These are phyloP conservation scores for Ceratosolen solmsi DNA, from an alignment of 1,140 invertebrate species.

Conservation along the genomic window DNA sequence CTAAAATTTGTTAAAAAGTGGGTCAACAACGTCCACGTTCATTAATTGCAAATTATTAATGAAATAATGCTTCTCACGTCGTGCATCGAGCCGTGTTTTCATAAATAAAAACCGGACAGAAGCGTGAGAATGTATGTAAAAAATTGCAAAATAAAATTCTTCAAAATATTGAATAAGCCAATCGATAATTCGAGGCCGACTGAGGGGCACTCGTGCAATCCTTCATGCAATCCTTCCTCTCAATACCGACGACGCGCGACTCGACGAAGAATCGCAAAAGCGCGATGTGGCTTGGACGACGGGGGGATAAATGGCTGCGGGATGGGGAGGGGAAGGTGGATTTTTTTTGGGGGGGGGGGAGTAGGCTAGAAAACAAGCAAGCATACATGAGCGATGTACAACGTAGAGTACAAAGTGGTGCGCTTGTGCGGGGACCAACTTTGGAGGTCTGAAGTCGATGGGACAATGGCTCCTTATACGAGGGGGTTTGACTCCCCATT, in stretches of 20 bases:
- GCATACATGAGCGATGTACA: not conserved
- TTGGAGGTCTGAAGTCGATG: not conserved
- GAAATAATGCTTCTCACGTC: not conserved
- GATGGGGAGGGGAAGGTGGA: not conserved
- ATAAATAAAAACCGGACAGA: too few species aligned
- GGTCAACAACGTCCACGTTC: not conserved
- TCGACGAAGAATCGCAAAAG: not conserved
- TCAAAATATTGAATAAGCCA: not conserved
- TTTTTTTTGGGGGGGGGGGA: not conserved
- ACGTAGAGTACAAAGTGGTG: constrained; percentile 10
- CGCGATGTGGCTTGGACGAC: too few species aligned
- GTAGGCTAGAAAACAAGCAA: not conserved
- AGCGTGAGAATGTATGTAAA: not conserved
- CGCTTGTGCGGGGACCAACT: not conserved
- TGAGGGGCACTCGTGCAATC: not conserved
- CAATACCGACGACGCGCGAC: not conserved
- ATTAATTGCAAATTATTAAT: not conserved
- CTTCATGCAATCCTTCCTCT: not conserved
- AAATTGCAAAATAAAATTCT: not conserved
- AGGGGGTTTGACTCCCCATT: constrained; percentile 56
- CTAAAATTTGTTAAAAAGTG: not conserved
- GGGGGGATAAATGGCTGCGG: not conserved
- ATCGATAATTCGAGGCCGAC: not conserved
- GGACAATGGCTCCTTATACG: constrained; percentile 54
- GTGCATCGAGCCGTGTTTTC: too few species aligned